These are phyloP conservation scores for Cyclina sinensis DNA, from an alignment of 1,140 invertebrate genomes.

Conservation along the genomic window DNA sequence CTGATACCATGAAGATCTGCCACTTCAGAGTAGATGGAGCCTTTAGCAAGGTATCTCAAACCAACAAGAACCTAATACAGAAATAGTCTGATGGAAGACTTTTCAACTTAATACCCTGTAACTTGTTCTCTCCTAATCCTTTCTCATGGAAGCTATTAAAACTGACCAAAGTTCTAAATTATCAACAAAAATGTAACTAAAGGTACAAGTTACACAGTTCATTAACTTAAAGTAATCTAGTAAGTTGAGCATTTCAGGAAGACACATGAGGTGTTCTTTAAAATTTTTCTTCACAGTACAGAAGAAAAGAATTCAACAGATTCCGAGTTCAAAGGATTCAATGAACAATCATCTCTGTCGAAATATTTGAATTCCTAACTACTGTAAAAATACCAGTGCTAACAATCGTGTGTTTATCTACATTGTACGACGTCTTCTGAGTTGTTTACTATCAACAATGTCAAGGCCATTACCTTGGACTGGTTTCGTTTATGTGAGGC, in stretches of 20 bases:
- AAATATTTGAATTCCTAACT: too few species aligned
- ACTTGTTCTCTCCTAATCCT: not conserved
- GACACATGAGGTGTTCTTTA: too few species aligned
- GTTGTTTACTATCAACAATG: too few species aligned
- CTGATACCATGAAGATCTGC: not conserved
- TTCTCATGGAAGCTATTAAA: not conserved
- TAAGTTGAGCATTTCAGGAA: too few species aligned
- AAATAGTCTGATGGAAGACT: not conserved
- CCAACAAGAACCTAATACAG: not conserved
- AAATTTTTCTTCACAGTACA: too few species aligned
- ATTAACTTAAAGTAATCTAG: too few species aligned
- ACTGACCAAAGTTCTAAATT: not conserved
- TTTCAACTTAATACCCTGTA: not conserved
- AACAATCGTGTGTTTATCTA: too few species aligned
- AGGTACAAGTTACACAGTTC: not conserved
- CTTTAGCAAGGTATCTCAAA: not conserved
- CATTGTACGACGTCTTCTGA: too few species aligned
- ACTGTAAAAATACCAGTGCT: too few species aligned
- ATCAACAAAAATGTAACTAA: not conserved
- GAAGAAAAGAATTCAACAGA: too few species aligned
- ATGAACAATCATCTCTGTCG: too few species aligned
- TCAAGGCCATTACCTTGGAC: not conserved
- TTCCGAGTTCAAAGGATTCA: too few species aligned
- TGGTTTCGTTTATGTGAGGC: not conserved
- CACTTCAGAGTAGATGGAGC: not conserved